Percentiles rank a stretch among this genome's conserved stretches.
Evolutionary conservation across 2,888 invertebrate genomes (phyloP).

Genomic region (Lypha dubia): DNA sequence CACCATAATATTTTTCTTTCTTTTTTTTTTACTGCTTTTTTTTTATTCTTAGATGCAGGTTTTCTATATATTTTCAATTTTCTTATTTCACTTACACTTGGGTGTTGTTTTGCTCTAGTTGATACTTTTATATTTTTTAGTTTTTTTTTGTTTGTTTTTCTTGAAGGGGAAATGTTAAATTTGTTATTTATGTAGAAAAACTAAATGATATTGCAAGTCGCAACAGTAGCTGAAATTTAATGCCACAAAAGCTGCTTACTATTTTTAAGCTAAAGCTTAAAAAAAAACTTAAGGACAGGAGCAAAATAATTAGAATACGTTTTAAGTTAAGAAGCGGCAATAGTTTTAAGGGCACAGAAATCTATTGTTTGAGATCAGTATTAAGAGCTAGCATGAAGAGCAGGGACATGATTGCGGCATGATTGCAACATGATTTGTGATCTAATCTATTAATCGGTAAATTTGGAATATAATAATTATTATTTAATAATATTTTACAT

Average conservation of each 20-base stretch:
- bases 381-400: no score
- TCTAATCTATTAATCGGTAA: no score
- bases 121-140: conserved; percentile 13
- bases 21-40: conserved; percentile 19
- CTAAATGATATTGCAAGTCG: conserved; percentile 31
- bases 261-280: conserved; percentile 34
- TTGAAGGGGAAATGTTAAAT: conserved; percentile 31
- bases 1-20: conserved; percentile 50
- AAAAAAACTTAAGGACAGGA: background rate
- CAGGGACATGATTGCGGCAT: no score
- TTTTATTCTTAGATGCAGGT: conserved; percentile 8
- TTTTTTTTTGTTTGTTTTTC: conserved; percentile 7
- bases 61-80: conserved; percentile 52
- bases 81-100: conserved; percentile 45
- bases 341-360: no score
- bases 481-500: no score
- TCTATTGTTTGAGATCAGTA: no score
- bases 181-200: conserved; percentile 39
- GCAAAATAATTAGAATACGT: background rate
- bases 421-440: no score
- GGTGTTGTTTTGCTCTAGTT: conserved; percentile 44
- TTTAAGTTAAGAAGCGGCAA: background rate
- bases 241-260: conserved; percentile 63
- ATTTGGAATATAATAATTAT: no score
- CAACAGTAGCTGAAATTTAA: conserved; percentile 49